phyloP scores from a whole-genome alignment of 2,888 invertebrate species.

The Epinotia demarniana region DNA sequence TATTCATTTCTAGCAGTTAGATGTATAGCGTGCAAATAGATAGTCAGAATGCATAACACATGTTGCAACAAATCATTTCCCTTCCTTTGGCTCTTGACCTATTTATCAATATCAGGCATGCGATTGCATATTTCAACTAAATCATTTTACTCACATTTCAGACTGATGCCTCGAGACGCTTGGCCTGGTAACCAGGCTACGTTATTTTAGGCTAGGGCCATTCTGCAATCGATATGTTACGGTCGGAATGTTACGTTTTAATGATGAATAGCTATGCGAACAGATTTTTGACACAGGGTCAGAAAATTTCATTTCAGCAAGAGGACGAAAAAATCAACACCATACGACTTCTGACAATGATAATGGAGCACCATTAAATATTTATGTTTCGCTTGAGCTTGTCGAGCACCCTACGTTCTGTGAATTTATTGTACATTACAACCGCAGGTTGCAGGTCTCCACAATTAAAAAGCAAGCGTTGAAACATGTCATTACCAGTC shows the following conservation, averaged over 20 bases:
- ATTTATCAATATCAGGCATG: constrained; percentile 18
- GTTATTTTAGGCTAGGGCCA: constrained; percentile 54
- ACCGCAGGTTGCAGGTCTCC: too few species aligned
- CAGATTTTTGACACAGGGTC: neutral
- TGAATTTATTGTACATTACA: neutral
- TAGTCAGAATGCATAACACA: constrained; percentile 14
- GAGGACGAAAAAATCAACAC: too few species aligned
- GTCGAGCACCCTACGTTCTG: neutral
- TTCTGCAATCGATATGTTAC: constrained; percentile 35
- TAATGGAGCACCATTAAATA: neutral
- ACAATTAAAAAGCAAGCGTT: neutral
- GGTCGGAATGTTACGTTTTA: constrained; percentile 1
- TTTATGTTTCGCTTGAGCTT: neutral
- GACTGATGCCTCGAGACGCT: constrained; percentile 47
- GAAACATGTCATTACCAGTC: neutral
- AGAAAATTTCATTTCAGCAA: neutral
- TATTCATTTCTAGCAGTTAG: constrained; percentile 27
- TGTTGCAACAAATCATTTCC: constrained; percentile 30
- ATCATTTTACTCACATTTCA: constrained; percentile 37
- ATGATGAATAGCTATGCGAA: neutral
- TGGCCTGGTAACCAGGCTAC: constrained; percentile 54
- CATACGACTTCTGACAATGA: neutral
- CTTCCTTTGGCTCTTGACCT: constrained; percentile 37
- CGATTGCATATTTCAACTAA: constrained; percentile 33
- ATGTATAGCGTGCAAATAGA: constrained; percentile 21